Base-by-base conservation (phyloP, 2,888 invertebrate genomes). In the Erebia palarica region DNA sequence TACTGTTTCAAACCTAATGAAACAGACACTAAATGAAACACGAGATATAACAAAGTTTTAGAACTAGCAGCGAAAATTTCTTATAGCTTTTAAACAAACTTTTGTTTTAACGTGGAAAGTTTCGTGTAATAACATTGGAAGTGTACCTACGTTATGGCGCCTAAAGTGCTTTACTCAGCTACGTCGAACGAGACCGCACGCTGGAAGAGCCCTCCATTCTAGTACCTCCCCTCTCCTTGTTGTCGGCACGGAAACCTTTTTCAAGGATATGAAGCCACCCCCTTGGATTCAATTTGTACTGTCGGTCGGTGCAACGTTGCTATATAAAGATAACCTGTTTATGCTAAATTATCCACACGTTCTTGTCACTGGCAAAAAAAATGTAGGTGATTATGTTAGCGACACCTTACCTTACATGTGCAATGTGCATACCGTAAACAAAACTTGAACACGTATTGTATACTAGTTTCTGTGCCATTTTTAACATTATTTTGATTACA, bases 201-300 rank as follows among this genome's bases (percentile, higher is more conserved):
- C 72, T 75, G 77, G 76, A 74, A 76, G 72, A 81, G 78, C 84
- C 81, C 86, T 86, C 80, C 82, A 82, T 83, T 88, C 82, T 83
- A 85, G 82, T 82, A 79, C 36, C 36, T 36, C 36, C 74, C 73
- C 71, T 68, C 72, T 73, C 73, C 73, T 70, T 64, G 72, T 69
- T 64, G 65, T 59, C 73, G 74, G 75, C 76, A 73, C 74, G 74
- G 71, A 76, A 75, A 72, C 73, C 75, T 73, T 76, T 78, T 76
- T 70, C 74, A 73, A 75, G 73, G 68, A 76, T 77, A 75, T 69
- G 74, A 70, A 75, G 75, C 70, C 71, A 70, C 75, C 71, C 72
- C 76, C 71, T 76, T 74, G 75, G 72, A 76, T 77, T 76, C 72
- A 77, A 77, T 76, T 77, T 68, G 68, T 72, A 70, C 72, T 71